These are phyloP conservation scores for Metallyticus violacea DNA, from an alignment of 2,888 invertebrate genomes.

Conservation along the genomic window DNA sequence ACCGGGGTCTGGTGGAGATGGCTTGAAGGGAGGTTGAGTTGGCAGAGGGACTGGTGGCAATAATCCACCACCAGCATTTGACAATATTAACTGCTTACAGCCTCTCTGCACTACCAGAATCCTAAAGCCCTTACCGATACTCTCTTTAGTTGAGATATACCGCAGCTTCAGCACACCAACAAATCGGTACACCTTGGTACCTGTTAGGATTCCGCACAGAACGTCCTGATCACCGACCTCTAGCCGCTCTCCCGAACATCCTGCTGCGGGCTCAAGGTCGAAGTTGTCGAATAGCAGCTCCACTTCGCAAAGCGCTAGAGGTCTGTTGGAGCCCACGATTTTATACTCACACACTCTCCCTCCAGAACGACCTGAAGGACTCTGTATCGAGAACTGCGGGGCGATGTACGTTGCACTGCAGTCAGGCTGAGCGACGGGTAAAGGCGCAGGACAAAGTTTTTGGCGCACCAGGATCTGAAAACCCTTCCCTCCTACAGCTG, in stretches of 20 bases:
- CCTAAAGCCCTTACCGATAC: constrained; percentile 49
- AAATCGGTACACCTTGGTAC: constrained; percentile 49
- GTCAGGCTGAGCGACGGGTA: neutral
- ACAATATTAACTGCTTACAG: neutral
- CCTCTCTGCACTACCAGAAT: neutral
- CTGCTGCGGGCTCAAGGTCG: constrained; percentile 48
- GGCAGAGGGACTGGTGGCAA: too few species aligned
- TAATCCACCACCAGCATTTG: neutral
- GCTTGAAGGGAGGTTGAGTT: neutral
- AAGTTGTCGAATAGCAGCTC: constrained; percentile 58
- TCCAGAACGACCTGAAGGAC: constrained; percentile 53
- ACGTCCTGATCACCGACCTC: constrained; percentile 50
- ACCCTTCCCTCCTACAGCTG: neutral
- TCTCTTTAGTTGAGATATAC: constrained; percentile 47
- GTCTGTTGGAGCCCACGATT: constrained; percentile 43
- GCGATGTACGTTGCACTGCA: constrained; percentile 50
- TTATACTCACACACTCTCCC: constrained; percentile 51
- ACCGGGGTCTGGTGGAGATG: too few species aligned
- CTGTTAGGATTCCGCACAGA: constrained; percentile 52
- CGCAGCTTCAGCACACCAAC: constrained; percentile 50
- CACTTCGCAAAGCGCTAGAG: constrained; percentile 50
- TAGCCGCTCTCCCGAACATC: constrained; percentile 53
- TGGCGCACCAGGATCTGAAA: constrained; percentile 22
- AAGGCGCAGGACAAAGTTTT: neutral
- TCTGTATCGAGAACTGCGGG: constrained; percentile 50